Base-by-base conservation (phyloP, 2,888 invertebrate species). In the Lepidocyrtoides sp. region DNA sequence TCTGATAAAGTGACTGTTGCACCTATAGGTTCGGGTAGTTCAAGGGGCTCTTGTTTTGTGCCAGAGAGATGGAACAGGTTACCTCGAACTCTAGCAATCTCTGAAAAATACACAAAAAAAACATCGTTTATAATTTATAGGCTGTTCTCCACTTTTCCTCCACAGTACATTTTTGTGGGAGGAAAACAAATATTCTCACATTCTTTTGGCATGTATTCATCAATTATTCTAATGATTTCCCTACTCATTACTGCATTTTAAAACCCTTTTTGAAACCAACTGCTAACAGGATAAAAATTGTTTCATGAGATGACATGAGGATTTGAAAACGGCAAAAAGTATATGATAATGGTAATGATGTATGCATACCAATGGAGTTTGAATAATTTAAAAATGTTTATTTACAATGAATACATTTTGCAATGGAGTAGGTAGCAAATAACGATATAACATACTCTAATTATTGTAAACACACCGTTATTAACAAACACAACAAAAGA, bases 21-120 rank as follows among this genome's bases (percentile, higher is more conserved):
- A 94, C 99, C 99, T 95, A 98, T 98, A 92, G 98, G 96, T 95
- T 99, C 98, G 95, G 99, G 99, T 95, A 99, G 96, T 94, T 98
- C 96, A 94, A 99, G 96, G 90, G 99, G 98, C 95, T 99, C 98
- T 95, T 98, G 98, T 96, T 98, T 98, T 93, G 98, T 98, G 95
- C 99, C 99, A 96, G 99, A 99, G 96, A 99, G 98, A 97, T 99
- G 99, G 96, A 99, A 99, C 96, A 99, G 96, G 95, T 98, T 98
- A 95, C 99, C 98, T 95, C 99, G 97, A 93, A 99, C 99, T 97
- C 98, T 98, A 95, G 98, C 98, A 95, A 99, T 99, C 97, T 99
- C 99, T 99, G 97, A 90, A 97, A 92, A 85, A 51, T 48, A 36
- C 20, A 63, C 32, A 75, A 32, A 48, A 87, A 82, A 72, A 54